Evolutionary conservation across 2,888 invertebrate species (phyloP).

Genomic region (Eupithecia subfuscata): DNA sequence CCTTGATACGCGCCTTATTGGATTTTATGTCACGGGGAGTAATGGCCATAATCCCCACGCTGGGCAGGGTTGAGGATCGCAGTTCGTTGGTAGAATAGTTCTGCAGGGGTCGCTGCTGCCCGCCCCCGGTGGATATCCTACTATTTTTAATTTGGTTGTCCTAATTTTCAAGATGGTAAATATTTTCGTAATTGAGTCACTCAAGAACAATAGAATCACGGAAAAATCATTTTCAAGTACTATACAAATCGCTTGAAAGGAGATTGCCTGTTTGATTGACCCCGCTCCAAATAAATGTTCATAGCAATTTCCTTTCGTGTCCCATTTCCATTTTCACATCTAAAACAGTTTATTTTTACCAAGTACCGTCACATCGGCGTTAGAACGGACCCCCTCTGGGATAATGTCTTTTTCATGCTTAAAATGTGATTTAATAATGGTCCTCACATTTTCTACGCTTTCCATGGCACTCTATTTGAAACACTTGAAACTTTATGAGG

Average conservation of each 20-base stretch:
- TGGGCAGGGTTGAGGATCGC: no score
- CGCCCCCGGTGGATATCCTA: no score
- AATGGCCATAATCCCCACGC: no score
- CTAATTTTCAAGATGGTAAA: no score
- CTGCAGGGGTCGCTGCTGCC: no score
- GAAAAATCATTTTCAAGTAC: neutral
- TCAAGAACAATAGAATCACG: no score
- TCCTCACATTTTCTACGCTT: slow-evolving; percentile 39
- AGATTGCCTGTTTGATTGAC: neutral
- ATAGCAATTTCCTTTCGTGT: slow-evolving; percentile 23
- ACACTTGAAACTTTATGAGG: slow-evolving; percentile 19
- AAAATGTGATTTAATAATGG: slow-evolving; percentile 42
- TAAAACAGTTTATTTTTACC: slow-evolving; percentile 23
- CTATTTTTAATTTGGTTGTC: no score
- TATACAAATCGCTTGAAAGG: neutral
- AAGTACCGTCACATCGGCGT: slow-evolving; percentile 19
- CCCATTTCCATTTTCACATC: slow-evolving; percentile 30
- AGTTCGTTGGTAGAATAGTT: no score
- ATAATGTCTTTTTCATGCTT: slow-evolving; percentile 42
- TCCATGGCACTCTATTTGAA: slow-evolving; percentile 15
- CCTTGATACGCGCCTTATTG: no score
- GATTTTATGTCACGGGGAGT: no score
- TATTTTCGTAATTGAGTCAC: no score
- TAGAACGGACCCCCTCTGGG: slow-evolving; percentile 26
- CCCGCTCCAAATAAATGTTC: neutral